Evolutionary conservation across 1,140 invertebrate species (phyloP).

Genomic region (Babylonia areolata): DNA sequence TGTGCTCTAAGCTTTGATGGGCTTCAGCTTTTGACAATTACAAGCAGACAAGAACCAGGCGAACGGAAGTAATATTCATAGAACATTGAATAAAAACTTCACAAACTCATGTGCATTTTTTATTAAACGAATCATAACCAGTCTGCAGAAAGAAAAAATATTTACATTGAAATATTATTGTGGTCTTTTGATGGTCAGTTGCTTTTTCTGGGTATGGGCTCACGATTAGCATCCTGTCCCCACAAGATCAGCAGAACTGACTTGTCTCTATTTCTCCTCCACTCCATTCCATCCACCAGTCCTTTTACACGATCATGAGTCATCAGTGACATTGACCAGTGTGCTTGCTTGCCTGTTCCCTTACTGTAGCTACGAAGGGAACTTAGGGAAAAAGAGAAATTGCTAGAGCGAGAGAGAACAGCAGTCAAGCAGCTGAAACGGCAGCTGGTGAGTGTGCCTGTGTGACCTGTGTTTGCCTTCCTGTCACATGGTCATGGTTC

Average conservation of each 20-base stretch:
- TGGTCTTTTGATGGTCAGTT: neutral
- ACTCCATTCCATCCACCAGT: neutral
- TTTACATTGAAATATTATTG: too few species aligned
- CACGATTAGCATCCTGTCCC: too few species aligned
- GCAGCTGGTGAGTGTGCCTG: slow-evolving; percentile 65
- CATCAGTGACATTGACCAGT: neutral
- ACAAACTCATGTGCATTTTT: too few species aligned
- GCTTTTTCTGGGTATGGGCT: neutral
- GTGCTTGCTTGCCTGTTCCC: slow-evolving; percentile 38
- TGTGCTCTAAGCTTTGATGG: too few species aligned
- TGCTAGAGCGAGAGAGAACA: slow-evolving; percentile 70
- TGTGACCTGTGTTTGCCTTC: neutral
- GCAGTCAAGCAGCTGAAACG: slow-evolving; percentile 68
- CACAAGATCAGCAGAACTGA: too few species aligned
- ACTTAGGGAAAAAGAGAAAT: slow-evolving; percentile 69
- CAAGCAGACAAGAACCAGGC: too few species aligned
- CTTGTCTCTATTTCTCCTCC: neutral
- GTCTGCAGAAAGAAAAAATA: too few species aligned
- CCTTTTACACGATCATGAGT: neutral
- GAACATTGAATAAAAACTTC: too few species aligned
- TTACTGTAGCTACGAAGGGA: slow-evolving; percentile 66
- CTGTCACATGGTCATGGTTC: neutral
- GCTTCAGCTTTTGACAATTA: too few species aligned
- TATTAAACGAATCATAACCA: too few species aligned
- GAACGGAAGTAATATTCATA: too few species aligned